phyloP scores from a whole-genome alignment of 2,888 invertebrate genomes.

The Mythimna vitellina region DNA sequence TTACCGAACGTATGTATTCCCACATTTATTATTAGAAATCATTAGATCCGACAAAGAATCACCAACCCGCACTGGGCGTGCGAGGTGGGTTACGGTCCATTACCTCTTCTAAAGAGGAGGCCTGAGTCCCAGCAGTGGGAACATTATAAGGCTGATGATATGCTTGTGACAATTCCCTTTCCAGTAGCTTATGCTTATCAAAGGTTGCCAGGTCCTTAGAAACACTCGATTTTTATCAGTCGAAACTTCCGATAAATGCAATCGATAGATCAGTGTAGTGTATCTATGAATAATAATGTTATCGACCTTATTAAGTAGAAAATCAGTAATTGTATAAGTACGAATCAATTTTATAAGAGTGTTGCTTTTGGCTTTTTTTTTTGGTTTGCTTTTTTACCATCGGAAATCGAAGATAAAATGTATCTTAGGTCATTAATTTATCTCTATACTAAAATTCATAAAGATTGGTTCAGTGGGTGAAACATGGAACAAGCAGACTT shows the following conservation, averaged over 20 bases:
- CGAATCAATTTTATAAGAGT: background rate
- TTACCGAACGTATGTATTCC: background rate
- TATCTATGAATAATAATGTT: slow-evolving; percentile 26
- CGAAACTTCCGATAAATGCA: slow-evolving; percentile 34
- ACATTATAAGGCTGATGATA: too few relatives aligned
- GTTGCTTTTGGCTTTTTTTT: background rate
- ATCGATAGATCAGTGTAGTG: slow-evolving; percentile 36
- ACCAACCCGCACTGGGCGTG: too few relatives aligned
- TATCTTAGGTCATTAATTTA: too few relatives aligned
- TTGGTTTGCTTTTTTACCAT: background rate
- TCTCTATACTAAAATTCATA: background rate
- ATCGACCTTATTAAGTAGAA: background rate
- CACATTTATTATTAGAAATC: background rate
- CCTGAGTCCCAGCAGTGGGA: too few relatives aligned
- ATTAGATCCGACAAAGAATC: too few relatives aligned
- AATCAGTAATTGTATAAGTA: background rate
- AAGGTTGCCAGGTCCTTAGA: slow-evolving; percentile 9
- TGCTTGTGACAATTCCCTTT: background rate
- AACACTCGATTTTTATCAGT: slow-evolving; percentile 30
- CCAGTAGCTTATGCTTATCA: slow-evolving; percentile 8
- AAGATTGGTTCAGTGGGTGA: too few relatives aligned
- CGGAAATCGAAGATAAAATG: background rate
- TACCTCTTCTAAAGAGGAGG: too few relatives aligned
- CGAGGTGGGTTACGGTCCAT: too few relatives aligned
- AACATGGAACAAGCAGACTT: background rate